Base-by-base conservation (phyloP, 2,797 vertebrate species). In the Dipus sagitta region DNA sequence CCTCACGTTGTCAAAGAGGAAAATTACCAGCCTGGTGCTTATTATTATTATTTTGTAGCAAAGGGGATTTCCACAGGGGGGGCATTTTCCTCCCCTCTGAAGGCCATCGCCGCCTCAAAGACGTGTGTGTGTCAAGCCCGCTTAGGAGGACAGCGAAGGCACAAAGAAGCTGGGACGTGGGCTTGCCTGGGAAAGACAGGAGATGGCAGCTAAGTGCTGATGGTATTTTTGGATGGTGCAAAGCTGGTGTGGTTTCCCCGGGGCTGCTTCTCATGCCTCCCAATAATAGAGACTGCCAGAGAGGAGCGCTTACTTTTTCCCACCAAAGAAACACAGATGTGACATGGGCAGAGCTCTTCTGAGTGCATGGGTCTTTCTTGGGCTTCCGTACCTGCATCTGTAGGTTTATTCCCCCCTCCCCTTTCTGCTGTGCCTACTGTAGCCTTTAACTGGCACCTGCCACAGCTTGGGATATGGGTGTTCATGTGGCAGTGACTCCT, bases 31-130 rank as follows among this genome's bases (percentile, higher is more conserved):
- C 42, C 65, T 23, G 1, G 24, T 1, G n/a, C 83, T 96, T 95
- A 94, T 95, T 96, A 4, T 47, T 47, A 4, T 47, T 47, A 4
- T 47, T 47, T 47, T 47, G 68, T 86, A 90, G 52, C 74, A 91
- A 96, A 96, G 92, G 91, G 96, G 90, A 95, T 96, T 96, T 95
- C 95, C 92, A 67, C 12, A 2, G 74, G 60, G 86, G 86, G 71
- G 64, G 67, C 34, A 32, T 42, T 67, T 94, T 92, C 68, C 52
- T 95, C 68, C 32, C 64, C 28, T 77, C 18, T 9, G 58, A 68
- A 95, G 81, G 74, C 91, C 26, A 7, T 30, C 20, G 21, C 64
- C 75, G n/a, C 81, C 89, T 95, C 92, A 91, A 72, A 95, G 87
- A 54, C 77, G 13, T n/a, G n/a, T 17, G 18, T 88, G 32, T 90